A percentile compares a stretch with the other conserved stretches of the same genome.
These are phyloP conservation scores for Spheniscus mendiculus DNA, from an alignment of 2,113 vertebrate species.

Conservation along the genomic window DNA sequence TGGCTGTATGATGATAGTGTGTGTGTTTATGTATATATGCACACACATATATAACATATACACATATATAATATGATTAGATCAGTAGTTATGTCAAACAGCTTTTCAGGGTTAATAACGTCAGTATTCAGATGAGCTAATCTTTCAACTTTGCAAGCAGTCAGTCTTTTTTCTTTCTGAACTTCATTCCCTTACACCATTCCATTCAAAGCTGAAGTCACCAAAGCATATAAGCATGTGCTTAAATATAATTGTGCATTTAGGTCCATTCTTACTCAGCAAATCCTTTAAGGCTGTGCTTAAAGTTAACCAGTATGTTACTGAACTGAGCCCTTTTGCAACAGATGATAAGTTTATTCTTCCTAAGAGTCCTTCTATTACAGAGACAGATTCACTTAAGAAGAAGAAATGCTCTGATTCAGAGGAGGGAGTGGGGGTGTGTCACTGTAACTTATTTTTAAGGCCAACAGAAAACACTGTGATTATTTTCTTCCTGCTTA, in stretches of 20 bases:
- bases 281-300: background rate
- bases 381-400: background rate
- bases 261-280: background rate
- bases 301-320: background rate
- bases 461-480: background rate
- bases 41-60: background rate
- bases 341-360: background rate
- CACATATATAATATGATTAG: background rate
- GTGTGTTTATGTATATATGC: background rate
- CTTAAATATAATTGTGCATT: background rate
- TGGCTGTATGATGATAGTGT: background rate
- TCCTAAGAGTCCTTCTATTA: background rate
- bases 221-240: background rate
- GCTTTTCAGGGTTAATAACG: background rate
- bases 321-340: background rate
- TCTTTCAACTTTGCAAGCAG: background rate
- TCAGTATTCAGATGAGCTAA: background rate
- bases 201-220: background rate
- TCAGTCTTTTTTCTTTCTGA: background rate
- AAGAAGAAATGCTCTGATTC: background rate
- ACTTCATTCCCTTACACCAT: background rate
- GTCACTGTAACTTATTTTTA: background rate
- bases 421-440: background rate
- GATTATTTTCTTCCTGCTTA: background rate
- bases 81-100: background rate